Percentiles rank a stretch among this genome's conserved stretches.
Evolutionary conservation across 2,113 vertebrate genomes (phyloP).

Genomic region (Glaucidium brasilianum): DNA sequence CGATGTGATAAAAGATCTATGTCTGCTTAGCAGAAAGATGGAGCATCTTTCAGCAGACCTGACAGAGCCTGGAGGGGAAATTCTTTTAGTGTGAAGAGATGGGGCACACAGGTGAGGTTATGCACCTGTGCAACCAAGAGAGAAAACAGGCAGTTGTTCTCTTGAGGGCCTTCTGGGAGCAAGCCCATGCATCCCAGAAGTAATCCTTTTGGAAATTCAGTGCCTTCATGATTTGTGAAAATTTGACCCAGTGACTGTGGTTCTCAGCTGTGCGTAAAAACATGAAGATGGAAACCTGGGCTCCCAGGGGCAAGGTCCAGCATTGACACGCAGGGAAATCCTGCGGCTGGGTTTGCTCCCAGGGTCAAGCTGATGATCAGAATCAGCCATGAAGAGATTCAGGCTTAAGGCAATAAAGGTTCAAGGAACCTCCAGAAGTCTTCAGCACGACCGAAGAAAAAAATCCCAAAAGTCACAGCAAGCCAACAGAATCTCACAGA

Average conservation of each 20-base stretch:
- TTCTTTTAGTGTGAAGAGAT: constrained; percentile 37
- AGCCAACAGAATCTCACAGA: neutral
- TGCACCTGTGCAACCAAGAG: constrained; percentile 3
- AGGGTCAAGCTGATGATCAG: constrained; percentile 27
- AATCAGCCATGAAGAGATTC: neutral
- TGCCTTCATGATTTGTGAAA: neutral
- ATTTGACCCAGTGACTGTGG: constrained; percentile 41
- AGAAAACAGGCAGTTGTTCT: neutral
- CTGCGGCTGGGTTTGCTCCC: neutral
- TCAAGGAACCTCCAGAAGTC: constrained; percentile 1
- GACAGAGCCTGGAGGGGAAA: constrained; percentile 19
- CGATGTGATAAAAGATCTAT: constrained; percentile 23
- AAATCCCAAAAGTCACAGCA: neutral
- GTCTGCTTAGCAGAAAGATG: constrained; percentile 35
- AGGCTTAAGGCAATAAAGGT: constrained; percentile 17
- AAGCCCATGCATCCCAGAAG: neutral
- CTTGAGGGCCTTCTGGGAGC: neutral
- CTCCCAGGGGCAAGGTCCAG: neutral
- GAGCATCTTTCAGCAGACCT: constrained; percentile 46
- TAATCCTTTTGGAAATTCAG: constrained; percentile 32
- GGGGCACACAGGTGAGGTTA: constrained; percentile 52
- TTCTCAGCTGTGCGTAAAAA: neutral
- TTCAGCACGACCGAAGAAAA: neutral
- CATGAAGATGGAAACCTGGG: neutral
- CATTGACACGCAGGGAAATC: neutral